Evolutionary conservation across 2,113 vertebrate genomes (phyloP).

Genomic region (Trichomycterus rosablanca): DNA sequence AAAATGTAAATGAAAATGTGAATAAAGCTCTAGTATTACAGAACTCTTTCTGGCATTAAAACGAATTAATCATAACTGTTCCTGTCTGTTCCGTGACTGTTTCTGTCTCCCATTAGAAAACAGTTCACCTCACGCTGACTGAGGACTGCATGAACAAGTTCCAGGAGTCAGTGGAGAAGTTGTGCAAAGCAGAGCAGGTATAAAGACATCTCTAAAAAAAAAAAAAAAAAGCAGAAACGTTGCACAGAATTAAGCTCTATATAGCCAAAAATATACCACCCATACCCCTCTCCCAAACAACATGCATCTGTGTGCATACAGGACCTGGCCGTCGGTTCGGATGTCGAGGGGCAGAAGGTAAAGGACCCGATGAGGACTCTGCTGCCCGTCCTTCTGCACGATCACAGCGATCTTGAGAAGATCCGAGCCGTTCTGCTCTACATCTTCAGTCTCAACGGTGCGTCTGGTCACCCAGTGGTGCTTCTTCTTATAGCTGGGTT

Average conservation of each 20-base stretch:
- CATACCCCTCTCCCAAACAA: no score
- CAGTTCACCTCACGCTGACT: constrained; percentile 84
- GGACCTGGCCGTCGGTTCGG: constrained; percentile 91
- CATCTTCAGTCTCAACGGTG: constrained; percentile 92
- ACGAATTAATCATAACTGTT: background rate
- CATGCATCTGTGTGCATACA: constrained; percentile 44
- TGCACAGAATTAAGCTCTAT: no score
- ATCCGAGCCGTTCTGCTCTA: constrained; percentile 93
- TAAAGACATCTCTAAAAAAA: no score
- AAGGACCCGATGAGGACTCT: constrained; percentile 93
- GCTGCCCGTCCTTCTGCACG: constrained; percentile 85
- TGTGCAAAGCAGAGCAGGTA: constrained; percentile 97
- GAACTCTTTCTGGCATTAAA: no score
- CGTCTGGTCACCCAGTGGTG: background rate
- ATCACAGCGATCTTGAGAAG: constrained; percentile 80
- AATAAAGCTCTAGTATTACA: no score
- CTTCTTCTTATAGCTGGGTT: no score
- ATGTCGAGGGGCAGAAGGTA: constrained; percentile 86
- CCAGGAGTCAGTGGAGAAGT: constrained; percentile 81
- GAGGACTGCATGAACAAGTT: constrained; percentile 92
- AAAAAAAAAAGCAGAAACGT: no score
- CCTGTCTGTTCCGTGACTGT: background rate
- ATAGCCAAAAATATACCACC: no score
- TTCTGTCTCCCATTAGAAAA: constrained; percentile 74
- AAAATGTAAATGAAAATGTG: no score